Evolutionary conservation across 2,888 invertebrate genomes (phyloP).

Genomic region (Drosophila subsilvestris): DNA sequence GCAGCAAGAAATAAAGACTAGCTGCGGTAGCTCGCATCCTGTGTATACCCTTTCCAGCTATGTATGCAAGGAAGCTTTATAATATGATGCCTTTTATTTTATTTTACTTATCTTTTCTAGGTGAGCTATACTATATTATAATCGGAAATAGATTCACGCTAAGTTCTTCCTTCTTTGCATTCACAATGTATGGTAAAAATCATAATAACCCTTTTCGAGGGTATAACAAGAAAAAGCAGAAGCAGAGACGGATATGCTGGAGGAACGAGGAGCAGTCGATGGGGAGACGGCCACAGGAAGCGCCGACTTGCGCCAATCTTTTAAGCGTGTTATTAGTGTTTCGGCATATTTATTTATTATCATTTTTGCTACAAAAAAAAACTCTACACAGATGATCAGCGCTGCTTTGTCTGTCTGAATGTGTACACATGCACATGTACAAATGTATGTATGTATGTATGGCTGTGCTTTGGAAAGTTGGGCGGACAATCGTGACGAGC

Average conservation of each 20-base stretch:
- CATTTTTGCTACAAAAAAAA: slow-evolving; percentile 60
- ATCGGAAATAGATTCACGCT: too few species aligned
- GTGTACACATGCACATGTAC: neutral
- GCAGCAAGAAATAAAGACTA: slow-evolving; percentile 3
- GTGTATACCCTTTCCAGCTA: neutral
- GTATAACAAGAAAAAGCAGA: slow-evolving; percentile 1
- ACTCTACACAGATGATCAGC: slow-evolving; percentile 16
- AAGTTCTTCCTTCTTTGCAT: neutral
- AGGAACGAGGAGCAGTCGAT: slow-evolving; percentile 10
- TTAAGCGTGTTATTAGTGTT: slow-evolving; percentile 78
- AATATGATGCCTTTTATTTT: too few species aligned
- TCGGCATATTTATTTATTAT: slow-evolving; percentile 79
- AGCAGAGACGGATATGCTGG: slow-evolving; percentile 30
- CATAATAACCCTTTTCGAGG: neutral
- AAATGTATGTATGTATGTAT: neutral
- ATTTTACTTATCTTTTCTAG: too few species aligned
- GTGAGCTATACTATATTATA: too few species aligned
- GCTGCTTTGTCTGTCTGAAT: neutral
- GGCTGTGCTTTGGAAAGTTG: neutral
- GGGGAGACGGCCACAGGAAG: slow-evolving; percentile 55
- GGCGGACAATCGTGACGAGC: slow-evolving; percentile 26
- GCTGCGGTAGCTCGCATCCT: neutral
- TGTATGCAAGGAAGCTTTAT: too few species aligned
- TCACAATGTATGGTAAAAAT: neutral
- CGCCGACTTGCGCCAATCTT: slow-evolving; percentile 76